phyloP scores from a whole-genome alignment of 2,888 invertebrate species.

The Parnassius apollo region DNA sequence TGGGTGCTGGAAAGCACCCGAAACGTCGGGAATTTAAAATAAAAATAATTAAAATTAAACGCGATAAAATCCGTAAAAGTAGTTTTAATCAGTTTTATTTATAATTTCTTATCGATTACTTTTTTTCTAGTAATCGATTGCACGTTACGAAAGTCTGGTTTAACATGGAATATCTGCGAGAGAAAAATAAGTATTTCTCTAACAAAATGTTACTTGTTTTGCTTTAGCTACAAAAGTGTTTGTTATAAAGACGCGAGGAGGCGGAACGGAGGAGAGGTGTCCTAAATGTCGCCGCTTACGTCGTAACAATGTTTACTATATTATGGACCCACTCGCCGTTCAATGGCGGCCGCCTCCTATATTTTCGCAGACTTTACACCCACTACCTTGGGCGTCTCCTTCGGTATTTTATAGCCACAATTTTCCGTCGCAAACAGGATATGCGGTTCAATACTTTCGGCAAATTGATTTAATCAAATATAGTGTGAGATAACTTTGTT shows the following conservation, averaged over 20 bases:
- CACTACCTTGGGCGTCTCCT: slow-evolving; percentile 18
- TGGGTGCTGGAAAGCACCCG: no score
- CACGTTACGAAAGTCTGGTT: no score
- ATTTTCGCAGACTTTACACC: slow-evolving; percentile 18
- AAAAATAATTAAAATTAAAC: no score
- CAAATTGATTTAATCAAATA: slow-evolving; percentile 21
- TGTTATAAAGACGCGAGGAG: slow-evolving; percentile 31
- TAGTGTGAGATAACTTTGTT: not conserved
- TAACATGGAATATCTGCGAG: no score
- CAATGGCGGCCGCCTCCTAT: slow-evolving; percentile 10
- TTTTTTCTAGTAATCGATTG: no score
- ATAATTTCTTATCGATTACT: no score
- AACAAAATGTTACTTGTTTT: not conserved
- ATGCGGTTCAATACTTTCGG: slow-evolving; percentile 8
- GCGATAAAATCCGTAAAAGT: no score
- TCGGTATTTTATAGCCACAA: slow-evolving; percentile 17
- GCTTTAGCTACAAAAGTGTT: slow-evolving; percentile 28
- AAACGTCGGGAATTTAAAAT: no score
- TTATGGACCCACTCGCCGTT: slow-evolving; percentile 19
- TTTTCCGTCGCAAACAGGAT: slow-evolving; percentile 19
- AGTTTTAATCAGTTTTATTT: no score
- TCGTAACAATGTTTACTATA: slow-evolving; percentile 11
- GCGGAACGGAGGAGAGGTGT: slow-evolving; percentile 15
- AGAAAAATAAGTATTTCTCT: not conserved
- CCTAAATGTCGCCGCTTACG: slow-evolving; percentile 3